These are phyloP conservation scores for Conchocele bisecta DNA, from an alignment of 2,888 invertebrate species.

Conservation along the genomic window DNA sequence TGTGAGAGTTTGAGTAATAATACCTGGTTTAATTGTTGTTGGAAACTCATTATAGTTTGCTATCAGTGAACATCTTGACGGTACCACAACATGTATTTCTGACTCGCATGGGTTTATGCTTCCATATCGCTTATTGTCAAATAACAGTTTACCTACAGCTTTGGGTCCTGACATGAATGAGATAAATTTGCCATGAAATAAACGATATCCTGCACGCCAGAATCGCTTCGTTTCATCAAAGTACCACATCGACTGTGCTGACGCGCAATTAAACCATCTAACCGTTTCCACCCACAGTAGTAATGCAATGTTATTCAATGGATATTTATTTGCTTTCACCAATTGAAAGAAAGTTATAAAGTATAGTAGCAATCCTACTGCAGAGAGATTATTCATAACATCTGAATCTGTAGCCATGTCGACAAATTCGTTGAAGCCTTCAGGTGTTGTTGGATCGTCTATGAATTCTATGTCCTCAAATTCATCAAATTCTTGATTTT, in stretches of 20 bases:
- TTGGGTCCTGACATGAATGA: conserved; percentile 33
- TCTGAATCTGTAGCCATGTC: not conserved
- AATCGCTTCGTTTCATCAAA: conserved; percentile 15
- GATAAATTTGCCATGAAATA: conserved; percentile 36
- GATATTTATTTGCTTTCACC: conserved; percentile 17
- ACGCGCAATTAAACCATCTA: not conserved
- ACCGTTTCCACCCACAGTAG: conserved; percentile 35
- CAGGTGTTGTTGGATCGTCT: no score
- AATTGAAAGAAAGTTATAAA: conserved; percentile 19
- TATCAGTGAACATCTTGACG: not conserved
- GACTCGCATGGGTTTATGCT: not conserved
- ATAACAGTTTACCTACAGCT: not conserved
- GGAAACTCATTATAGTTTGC: not conserved
- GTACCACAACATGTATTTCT: conserved; percentile 22
- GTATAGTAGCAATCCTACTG: not conserved
- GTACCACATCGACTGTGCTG: conserved; percentile 24
- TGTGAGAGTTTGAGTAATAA: not conserved
- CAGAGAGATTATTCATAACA: not conserved
- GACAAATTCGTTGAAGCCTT: no score
- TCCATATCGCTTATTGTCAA: no score
- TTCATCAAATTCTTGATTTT: no score
- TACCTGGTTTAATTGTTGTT: not conserved
- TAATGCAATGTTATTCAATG: conserved; percentile 29
- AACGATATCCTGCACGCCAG: conserved; percentile 28
- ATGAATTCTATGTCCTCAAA: no score